A percentile compares a stretch with the other conserved stretches of the same genome.
Conservation (phyloP, 2,797 vertebrate genomes). For the Tragopan temminckii region DNA sequence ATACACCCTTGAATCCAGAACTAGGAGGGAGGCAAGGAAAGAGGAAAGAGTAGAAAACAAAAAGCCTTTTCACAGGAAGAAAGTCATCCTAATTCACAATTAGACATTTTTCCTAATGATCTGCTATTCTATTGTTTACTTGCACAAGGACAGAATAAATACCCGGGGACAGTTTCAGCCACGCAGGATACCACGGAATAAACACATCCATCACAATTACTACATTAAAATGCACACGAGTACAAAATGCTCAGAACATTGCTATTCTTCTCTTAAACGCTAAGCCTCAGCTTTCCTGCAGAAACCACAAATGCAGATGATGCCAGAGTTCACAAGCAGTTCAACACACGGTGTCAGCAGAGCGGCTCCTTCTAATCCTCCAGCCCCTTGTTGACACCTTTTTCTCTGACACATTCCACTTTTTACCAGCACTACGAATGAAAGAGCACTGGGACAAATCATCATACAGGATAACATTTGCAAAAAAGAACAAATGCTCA, state of each 20-base stretch:
- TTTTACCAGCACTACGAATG: background rate
- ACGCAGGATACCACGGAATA: background rate
- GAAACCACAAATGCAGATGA: background rate
- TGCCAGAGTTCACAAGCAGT: background rate
- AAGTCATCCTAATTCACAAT: background rate
- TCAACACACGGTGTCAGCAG: accelerated
- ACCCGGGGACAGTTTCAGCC: background rate
- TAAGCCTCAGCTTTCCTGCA: background rate
- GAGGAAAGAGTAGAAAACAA: background rate
- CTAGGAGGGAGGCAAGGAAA: background rate
- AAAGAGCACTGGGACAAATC: background rate
- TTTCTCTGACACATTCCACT: background rate
- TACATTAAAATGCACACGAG: background rate
- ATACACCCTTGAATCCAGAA: background rate
- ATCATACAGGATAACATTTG: background rate
- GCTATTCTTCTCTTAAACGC: background rate
- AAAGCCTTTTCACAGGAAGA: background rate
- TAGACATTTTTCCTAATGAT: background rate
- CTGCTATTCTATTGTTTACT: background rate
- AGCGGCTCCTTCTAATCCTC: background rate
- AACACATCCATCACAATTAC: background rate
- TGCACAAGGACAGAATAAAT: slow-evolving; percentile 1
- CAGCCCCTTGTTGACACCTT: background rate
- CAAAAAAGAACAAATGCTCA: background rate
- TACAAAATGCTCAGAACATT: background rate